phyloP scores from a whole-genome alignment of 2,888 invertebrate species.

The Enoplolaimus lenunculus region DNA sequence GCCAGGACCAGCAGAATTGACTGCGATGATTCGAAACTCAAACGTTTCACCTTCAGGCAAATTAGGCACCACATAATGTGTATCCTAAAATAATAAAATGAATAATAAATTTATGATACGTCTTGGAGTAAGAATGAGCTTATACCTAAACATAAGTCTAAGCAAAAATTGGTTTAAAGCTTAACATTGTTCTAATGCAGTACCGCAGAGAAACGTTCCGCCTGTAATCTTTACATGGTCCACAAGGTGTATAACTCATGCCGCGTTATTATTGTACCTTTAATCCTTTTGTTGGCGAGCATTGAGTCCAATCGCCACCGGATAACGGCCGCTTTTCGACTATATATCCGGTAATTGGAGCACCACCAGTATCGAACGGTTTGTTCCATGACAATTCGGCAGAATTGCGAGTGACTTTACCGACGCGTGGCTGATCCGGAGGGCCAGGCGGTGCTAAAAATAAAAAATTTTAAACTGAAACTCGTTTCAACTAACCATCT shows the following conservation, averaged over 20 bases:
- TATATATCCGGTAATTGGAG: conserved; percentile 58
- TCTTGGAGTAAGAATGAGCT: too few species aligned
- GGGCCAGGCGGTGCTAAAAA: conserved; percentile 33
- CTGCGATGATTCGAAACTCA: conserved; percentile 83
- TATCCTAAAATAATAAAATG: conserved; percentile 55
- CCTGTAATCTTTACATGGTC: too few species aligned
- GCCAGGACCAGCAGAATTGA: conserved; percentile 92
- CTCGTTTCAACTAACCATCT: too few species aligned
- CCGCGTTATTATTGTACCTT: too few species aligned
- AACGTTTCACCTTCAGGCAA: conserved; percentile 79
- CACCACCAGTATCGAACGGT: conserved; percentile 47
- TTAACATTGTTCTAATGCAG: too few species aligned
- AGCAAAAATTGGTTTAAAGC: too few species aligned
- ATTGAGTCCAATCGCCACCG: conserved; percentile 67
- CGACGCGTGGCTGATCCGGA: conserved; percentile 37
- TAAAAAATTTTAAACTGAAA: too few species aligned
- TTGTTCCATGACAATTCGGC: conserved; percentile 44
- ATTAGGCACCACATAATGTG: conserved; percentile 73
- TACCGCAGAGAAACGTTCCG: too few species aligned
- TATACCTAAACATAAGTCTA: too few species aligned
- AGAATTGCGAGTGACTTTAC: conserved; percentile 38
- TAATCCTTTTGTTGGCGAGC: conserved; percentile 69
- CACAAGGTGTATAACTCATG: too few species aligned
- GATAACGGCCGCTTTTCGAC: conserved; percentile 75
- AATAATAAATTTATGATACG: too few species aligned